Conservation (phyloP, 2,888 invertebrate genomes). For the Pimpla rufipes region DNA sequence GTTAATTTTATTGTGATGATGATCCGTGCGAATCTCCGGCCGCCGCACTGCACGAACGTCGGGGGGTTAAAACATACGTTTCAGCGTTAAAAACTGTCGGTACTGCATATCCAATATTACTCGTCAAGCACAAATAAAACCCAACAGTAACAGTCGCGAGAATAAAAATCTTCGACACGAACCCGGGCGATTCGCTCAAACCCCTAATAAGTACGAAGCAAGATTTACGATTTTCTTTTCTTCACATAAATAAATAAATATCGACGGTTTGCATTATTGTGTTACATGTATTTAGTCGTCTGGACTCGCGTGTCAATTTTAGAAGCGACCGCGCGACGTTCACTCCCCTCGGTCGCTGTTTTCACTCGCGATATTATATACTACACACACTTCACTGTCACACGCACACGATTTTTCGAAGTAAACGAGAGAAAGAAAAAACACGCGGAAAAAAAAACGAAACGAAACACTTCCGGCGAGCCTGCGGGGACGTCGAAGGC, state of each 20-base stretch:
- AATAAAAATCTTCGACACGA: neutral
- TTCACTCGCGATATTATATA: neutral
- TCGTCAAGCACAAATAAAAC: constrained; percentile 2
- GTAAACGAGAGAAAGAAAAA: neutral
- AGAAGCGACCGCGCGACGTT: neutral
- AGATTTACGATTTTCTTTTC: neutral
- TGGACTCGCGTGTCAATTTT: neutral
- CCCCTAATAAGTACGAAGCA: neutral
- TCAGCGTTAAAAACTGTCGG: neutral
- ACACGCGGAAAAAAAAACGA: neutral
- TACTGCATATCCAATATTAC: neutral
- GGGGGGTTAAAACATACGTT: neutral
- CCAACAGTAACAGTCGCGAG: neutral
- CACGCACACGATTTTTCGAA: constrained; percentile 3
- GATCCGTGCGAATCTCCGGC: neutral
- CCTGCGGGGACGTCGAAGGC: neutral
- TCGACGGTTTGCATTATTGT: neutral
- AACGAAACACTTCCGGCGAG: constrained; percentile 9
- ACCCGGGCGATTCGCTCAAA: neutral
- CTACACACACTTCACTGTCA: constrained; percentile 1
- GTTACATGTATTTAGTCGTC: neutral
- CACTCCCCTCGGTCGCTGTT: neutral
- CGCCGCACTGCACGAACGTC: neutral
- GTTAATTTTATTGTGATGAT: constrained; percentile 7
- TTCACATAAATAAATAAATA: neutral